A percentile compares a stretch with the other conserved stretches of the same genome.
Conservation (phyloP, 2,113 vertebrate species). For the Drymodes brunneopygia region DNA sequence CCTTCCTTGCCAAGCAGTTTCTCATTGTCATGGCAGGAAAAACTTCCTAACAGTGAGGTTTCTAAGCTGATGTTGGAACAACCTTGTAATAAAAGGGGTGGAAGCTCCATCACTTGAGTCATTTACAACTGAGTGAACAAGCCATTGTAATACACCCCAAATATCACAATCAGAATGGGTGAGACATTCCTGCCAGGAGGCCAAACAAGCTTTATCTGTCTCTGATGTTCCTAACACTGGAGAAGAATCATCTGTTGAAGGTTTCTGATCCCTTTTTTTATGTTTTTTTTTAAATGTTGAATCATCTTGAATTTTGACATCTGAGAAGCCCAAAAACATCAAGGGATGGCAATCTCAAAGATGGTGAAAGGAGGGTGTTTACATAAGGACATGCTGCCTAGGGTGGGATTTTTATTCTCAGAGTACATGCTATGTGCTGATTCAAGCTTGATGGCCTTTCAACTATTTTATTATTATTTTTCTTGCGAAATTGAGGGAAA, state of each 20-base stretch:
- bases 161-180: not conserved
- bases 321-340: conserved; percentile 3
- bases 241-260: not conserved
- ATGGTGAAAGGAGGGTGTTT: not conserved
- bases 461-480: conserved; percentile 19
- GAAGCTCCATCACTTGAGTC: not conserved
- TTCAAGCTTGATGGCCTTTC: not conserved
- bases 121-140: conserved; percentile 9
- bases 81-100: not conserved
- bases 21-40: not conserved
- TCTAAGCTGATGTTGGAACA: not conserved
- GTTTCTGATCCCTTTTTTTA: not conserved
- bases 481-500: not conserved
- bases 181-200: not conserved
- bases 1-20: conserved; percentile 9
- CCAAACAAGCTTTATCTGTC: conserved; percentile 6
- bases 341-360: not conserved
- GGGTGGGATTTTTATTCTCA: not conserved
- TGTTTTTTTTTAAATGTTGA: not conserved
- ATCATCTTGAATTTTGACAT: conserved; percentile 7
- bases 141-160: not conserved
- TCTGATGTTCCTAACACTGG: not conserved
- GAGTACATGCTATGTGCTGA: not conserved
- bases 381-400: not conserved
- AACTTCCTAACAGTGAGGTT: not conserved